Evolutionary conservation across 2,113 vertebrate genomes (phyloP), one percentile per base, ranked within the genome.

Genomic region (Anolis carolinensis): DNA sequence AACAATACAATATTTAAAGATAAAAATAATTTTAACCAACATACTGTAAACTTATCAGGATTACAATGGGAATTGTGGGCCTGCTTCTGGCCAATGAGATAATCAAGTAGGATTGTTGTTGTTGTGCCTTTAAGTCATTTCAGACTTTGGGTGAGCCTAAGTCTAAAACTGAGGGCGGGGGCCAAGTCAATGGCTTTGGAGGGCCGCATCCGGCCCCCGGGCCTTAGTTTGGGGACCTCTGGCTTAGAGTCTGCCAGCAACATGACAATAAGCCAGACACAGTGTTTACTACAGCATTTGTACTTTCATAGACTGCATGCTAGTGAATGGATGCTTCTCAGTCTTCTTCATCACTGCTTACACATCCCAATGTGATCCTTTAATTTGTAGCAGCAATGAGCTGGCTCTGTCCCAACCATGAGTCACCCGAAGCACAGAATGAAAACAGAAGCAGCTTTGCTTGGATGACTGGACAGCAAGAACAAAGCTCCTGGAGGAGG

Each of bases 401-500:
- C 62, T 78, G 65, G 81, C 74, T 80, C 83, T 36, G 23, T 59
- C 18, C 72, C 78, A 0, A 1, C 2, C 3, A 1, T 16, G 82
- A 78, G 55, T 30, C 81, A 63, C 0, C 1, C 78, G 0, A 1
- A 68, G 27, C 76, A 65, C 18, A 20, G 30, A 20, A 67, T n/a
- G n/a, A 72, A 3, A 79, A 44, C 68, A 73, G 1, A 44, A 79
- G 44, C 72, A 73, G 1, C 50, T 8, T 2, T 32, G 48, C 67
- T 55, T 25, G 14, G 9, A 81, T 76, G 32, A 4, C 62, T 67
- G 1, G 73, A 65, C 1, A 59, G 20, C 4, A 1, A 78, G 67
- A 32, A 14, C 1, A 0, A 79, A 76, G 32, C 34, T 18, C 5
- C 32, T 34, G 0, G 1, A 55, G 4, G 36, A 44, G 65, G 25